A percentile compares a stretch with the other conserved stretches of the same genome.
Conservation (phyloP, 1,140 invertebrate species). For the Doryteuthis pealeii region DNA sequence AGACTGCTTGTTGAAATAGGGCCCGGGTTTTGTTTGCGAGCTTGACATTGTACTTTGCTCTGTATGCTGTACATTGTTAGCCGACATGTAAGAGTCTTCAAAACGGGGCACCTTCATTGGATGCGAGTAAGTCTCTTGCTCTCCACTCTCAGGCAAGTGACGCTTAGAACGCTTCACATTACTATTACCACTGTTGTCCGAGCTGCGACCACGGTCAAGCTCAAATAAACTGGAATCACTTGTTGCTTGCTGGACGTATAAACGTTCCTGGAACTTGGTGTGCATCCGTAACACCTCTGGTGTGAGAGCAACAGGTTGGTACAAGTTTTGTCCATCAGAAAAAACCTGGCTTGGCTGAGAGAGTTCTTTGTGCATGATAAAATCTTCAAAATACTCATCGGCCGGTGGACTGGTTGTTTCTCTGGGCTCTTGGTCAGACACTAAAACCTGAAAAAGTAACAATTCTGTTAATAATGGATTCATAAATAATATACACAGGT, state of each 20-base stretch:
- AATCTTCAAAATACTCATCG: conserved; percentile 14
- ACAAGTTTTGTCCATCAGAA: conserved; percentile 14
- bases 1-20: not conserved
- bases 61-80: not conserved
- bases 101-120: not conserved
- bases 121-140: not conserved
- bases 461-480: not conserved
- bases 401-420: conserved; percentile 24
- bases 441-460: conserved; percentile 39
- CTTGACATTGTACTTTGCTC: not conserved
- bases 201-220: not conserved
- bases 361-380: conserved; percentile 13
- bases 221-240: not conserved
- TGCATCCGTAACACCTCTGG: conserved; percentile 45
- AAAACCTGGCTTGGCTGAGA: conserved; percentile 14
- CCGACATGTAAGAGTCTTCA: not conserved
- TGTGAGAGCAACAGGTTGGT: conserved; percentile 34
- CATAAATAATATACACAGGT: not conserved
- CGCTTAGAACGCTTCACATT: not conserved
- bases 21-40: not conserved
- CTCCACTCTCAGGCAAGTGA: not conserved
- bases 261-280: conserved; percentile 47
- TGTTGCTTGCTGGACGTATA: conserved; percentile 42
- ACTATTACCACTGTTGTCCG: not conserved
- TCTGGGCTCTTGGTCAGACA: conserved; percentile 45